A percentile compares a stretch with the other conserved stretches of the same genome.
Evolutionary conservation across 2,888 invertebrate genomes (phyloP).

Genomic region (Lathronympha strigana): DNA sequence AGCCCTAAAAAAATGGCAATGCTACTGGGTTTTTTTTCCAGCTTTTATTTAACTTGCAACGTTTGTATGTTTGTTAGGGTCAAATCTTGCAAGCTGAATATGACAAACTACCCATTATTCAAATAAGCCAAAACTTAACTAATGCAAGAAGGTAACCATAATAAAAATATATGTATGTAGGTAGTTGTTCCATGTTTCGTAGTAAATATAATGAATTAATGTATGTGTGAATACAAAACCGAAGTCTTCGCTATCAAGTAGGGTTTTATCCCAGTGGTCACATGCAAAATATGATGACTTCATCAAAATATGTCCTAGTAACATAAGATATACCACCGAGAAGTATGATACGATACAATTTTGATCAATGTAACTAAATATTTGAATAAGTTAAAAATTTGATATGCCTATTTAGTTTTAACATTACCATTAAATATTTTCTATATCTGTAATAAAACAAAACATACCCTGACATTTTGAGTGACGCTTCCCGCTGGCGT

Average conservation of each 20-base stretch:
- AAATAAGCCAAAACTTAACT: too few relatives aligned
- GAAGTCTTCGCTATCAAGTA: neutral
- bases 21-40: too few relatives aligned
- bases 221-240: neutral
- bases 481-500: conserved; percentile 39
- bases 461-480: conserved; percentile 70
- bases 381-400: neutral
- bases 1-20: too few relatives aligned
- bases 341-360: neutral
- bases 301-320: conserved; percentile 15
- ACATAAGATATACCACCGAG: neutral
- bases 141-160: too few relatives aligned
- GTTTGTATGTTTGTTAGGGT: too few relatives aligned
- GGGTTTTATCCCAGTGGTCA: neutral
- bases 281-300: conserved; percentile 13
- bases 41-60: too few relatives aligned
- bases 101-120: too few relatives aligned
- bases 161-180: neutral
- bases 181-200: neutral
- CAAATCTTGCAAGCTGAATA: too few relatives aligned
- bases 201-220: neutral
- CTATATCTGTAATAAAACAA: conserved; percentile 15
- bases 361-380: neutral
- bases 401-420: too few relatives aligned
- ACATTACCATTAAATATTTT: neutral